These are phyloP conservation scores for Neoascia interrupta DNA, from an alignment of 2,888 invertebrate species.

Conservation along the genomic window DNA sequence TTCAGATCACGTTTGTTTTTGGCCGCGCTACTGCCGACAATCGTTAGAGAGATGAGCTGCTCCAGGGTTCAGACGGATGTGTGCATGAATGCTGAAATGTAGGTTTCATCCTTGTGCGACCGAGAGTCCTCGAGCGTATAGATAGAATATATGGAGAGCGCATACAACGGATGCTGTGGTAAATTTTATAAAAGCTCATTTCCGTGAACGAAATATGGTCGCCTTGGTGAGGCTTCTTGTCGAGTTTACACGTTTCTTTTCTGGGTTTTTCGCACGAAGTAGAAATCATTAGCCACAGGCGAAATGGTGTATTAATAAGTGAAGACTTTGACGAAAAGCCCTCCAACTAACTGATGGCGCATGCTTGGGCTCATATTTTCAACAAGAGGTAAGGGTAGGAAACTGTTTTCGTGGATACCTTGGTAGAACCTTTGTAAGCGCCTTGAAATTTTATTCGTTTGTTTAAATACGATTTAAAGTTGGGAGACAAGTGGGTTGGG, in stretches of 20 bases:
- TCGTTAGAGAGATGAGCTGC: constrained; percentile 24
- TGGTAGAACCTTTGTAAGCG: no score
- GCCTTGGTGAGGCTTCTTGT: no score
- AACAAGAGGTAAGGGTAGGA: no score
- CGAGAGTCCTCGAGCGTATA: neutral
- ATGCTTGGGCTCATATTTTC: no score
- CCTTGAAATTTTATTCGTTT: no score
- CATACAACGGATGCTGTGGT: constrained; percentile 54
- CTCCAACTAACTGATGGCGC: no score
- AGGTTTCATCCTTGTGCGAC: constrained; percentile 30
- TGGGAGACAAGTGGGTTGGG: no score
- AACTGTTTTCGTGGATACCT: no score
- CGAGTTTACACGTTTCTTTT: constrained; percentile 1
- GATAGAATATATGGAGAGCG: constrained; percentile 43
- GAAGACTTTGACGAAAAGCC: no score
- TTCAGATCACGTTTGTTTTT: constrained; percentile 63
- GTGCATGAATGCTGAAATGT: constrained; percentile 12
- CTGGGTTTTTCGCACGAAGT: neutral
- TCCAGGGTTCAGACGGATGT: neutral
- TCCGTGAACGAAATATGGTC: constrained; percentile 55
- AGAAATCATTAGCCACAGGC: neutral
- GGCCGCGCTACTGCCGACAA: constrained; percentile 9
- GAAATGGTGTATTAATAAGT: neutral
- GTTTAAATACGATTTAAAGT: no score
- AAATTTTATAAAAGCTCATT: constrained; percentile 65